A percentile compares a stretch with the other conserved stretches of the same genome.
Evolutionary conservation across 2,888 invertebrate species (phyloP).

Genomic region (Galeruca laticollis): DNA sequence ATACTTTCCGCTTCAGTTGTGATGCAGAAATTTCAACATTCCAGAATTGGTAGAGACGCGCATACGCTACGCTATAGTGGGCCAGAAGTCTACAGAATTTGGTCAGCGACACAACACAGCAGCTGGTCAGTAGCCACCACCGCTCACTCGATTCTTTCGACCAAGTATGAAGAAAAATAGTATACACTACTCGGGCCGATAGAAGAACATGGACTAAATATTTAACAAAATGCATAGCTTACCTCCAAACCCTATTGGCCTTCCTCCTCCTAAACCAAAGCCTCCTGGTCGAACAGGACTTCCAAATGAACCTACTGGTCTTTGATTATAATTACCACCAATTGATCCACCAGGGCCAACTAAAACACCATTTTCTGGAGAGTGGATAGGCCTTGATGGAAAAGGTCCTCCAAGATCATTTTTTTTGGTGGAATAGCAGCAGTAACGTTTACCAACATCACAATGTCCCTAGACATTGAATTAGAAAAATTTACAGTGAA

Average conservation of each 20-base stretch:
- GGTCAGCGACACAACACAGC: no score
- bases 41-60: no score
- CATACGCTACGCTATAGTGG: no score
- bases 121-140: no score
- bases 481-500: not conserved
- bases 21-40: no score
- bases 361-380: slow-evolving; percentile 65
- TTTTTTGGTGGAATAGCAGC: slow-evolving; percentile 70
- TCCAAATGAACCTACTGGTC: slow-evolving; percentile 65
- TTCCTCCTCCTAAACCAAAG: slow-evolving; percentile 62
- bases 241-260: slow-evolving; percentile 42
- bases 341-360: slow-evolving; percentile 66
- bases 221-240: not conserved
- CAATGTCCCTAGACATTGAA: slow-evolving; percentile 71
- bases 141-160: no score
- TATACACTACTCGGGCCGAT: no score
- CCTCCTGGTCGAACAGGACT: slow-evolving; percentile 62
- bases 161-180: no score
- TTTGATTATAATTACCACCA: slow-evolving; percentile 41
- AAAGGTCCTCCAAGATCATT: slow-evolving; percentile 56
- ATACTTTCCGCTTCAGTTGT: no score
- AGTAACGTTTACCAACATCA: slow-evolving; percentile 73
- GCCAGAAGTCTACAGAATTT: no score
- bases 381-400: slow-evolving; percentile 62
- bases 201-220: not conserved